Conservation (phyloP, 2,888 invertebrate species). For the Listrodromus nycthemerus region DNA sequence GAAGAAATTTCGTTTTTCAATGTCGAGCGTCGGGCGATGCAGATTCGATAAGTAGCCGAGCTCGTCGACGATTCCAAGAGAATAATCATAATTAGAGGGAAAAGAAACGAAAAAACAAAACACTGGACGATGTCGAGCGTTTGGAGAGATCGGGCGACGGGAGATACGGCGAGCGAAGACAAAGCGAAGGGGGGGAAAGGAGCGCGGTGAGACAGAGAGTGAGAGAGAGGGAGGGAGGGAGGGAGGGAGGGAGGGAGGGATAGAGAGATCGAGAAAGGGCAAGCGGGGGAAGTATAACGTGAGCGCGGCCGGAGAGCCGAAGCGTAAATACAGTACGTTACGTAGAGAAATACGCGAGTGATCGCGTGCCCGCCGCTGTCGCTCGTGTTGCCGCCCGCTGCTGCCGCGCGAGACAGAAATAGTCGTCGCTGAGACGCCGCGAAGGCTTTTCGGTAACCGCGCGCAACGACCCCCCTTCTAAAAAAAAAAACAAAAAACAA, state of each 20-base stretch:
- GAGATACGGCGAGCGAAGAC: conserved; percentile 56
- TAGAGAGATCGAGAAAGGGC: conserved; percentile 69
- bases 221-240: conserved; percentile 64
- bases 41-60: not conserved
- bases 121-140: conserved; percentile 58
- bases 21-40: not conserved
- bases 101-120: conserved; percentile 12
- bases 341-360: conserved; percentile 62
- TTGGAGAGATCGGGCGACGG: conserved; percentile 56
- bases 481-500: conserved; percentile 8
- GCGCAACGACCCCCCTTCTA: conserved; percentile 5
- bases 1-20: not conserved
- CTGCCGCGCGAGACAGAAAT: conserved; percentile 72
- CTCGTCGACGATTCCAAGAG: not conserved
- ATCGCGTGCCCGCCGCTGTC: conserved; percentile 58
- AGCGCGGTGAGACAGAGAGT: conserved; percentile 64
- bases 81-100: not conserved
- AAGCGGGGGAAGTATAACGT: conserved; percentile 51
- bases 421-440: conserved; percentile 64
- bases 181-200: conserved; percentile 65
- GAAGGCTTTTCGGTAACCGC: conserved; percentile 47
- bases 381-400: conserved; percentile 56
- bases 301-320: conserved; percentile 48
- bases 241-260: conserved; percentile 63
- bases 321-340: conserved; percentile 66